A percentile compares a stretch with the other conserved stretches of the same genome.
Evolutionary conservation across 2,888 invertebrate species (phyloP).

Genomic region (Amaurobius ferox): DNA sequence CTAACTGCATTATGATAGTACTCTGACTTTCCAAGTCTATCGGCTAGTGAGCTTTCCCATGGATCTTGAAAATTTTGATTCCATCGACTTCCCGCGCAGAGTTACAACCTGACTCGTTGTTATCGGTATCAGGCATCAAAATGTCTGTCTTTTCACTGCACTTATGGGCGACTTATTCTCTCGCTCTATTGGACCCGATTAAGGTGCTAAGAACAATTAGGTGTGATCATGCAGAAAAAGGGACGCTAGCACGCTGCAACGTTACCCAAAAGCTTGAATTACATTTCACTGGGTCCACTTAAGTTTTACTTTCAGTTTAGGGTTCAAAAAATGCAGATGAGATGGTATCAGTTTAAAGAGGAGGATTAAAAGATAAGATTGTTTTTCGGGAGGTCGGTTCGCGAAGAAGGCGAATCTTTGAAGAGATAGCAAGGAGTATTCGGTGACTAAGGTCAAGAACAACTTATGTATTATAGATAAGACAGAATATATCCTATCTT

Average conservation of each 20-base stretch:
- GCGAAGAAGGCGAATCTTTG: background rate
- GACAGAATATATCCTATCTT: no score
- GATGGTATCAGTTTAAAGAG: constrained; percentile 6
- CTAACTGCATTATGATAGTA: no score
- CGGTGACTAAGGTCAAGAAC: no score
- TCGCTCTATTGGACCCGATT: constrained; percentile 33
- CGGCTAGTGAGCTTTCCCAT: no score
- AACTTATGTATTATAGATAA: no score
- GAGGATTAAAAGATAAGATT: background rate
- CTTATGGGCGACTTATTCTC: constrained; percentile 33
- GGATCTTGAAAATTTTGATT: constrained; percentile 25
- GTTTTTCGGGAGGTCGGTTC: background rate
- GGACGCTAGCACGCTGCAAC: background rate
- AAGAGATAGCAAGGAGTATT: background rate
- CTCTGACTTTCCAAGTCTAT: no score
- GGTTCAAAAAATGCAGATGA: background rate
- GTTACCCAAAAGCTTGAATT: constrained; percentile 37
- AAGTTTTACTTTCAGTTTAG: constrained; percentile 38
- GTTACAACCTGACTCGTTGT: constrained; percentile 22
- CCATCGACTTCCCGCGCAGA: background rate
- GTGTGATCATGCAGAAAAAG: constrained; percentile 36
- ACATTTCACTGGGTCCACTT: constrained; percentile 42
- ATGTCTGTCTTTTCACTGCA: constrained; percentile 34
- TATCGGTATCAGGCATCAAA: constrained; percentile 32
- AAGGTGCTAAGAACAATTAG: constrained; percentile 37